phyloP scores from a whole-genome alignment of 2,888 invertebrate genomes.

The Lepidochrysops patricia region DNA sequence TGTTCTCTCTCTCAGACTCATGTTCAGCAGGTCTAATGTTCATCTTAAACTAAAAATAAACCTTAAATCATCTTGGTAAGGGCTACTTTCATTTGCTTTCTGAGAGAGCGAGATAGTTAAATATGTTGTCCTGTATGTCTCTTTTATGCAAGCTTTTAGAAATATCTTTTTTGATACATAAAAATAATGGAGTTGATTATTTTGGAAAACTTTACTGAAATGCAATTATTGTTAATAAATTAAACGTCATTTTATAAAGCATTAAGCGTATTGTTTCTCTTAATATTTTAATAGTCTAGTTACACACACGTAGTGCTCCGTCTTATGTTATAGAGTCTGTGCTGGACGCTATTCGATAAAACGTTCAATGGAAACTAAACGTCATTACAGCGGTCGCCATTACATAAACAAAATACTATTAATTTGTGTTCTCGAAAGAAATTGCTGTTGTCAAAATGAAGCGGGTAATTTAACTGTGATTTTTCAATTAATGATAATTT shows the following conservation, averaged over 20 bases:
- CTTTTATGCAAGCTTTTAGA: background rate
- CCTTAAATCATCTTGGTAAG: background rate
- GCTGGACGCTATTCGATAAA: conserved; percentile 1
- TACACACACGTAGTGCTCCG: background rate
- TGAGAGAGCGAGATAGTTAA: background rate
- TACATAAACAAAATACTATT: conserved; percentile 40
- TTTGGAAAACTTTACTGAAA: background rate
- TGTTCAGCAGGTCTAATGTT: background rate
- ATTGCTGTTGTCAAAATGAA: conserved; percentile 49
- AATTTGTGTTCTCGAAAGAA: conserved; percentile 36
- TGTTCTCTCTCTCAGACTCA: background rate
- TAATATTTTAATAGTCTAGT: background rate
- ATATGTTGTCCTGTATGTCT: background rate
- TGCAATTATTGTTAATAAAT: background rate
- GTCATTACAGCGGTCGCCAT: conserved; percentile 38
- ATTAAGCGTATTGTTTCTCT: too few species aligned
- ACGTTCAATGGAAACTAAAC: conserved; percentile 15
- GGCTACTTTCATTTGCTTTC: background rate
- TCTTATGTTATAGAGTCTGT: background rate
- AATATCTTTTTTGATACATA: background rate
- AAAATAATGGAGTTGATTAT: too few species aligned
- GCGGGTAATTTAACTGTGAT: conserved; percentile 38
- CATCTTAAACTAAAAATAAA: background rate
- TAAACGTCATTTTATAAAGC: background rate
- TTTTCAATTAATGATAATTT: conserved; percentile 17